Base-by-base conservation (phyloP, 2,797 vertebrate species). In the Phyllotis vaccarum region DNA sequence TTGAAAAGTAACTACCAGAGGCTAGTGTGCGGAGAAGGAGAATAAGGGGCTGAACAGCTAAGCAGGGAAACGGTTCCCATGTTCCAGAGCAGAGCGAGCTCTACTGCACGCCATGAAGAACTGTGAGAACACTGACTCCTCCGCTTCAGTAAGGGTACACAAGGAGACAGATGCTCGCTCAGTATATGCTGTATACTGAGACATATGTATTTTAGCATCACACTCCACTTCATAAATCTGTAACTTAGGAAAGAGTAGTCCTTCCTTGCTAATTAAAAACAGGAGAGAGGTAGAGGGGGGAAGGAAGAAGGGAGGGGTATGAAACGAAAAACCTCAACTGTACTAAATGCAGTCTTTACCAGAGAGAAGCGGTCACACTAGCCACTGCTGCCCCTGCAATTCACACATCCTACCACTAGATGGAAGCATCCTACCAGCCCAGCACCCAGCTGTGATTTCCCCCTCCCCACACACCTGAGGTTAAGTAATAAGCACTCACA, bases 351-450 rank as follows among this genome's bases (percentile, higher is more conserved):
- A 83, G 19, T 40, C 17, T 13, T 27, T 34, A 27, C 11, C 29
- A 54, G n/a, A 46, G 3, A n/a, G 22, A 21, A 27, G 31, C 31
- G 24, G 6, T 72, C 62, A 60, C 8, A 60, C 8, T 40, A 31
- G 6, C 6, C 6, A 46, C 46, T 9, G 31, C 90, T 95, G 70
- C 40, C 72, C 92, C 81, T 94, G 96, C 90, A 97, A 97, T 95
- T 91, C 58, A 64, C 37, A 56, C 0, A 0, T 31, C 13, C 22
- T 27, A 70, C 91, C 95, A 88, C 81, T 52, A 95, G 93, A 94
- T 91, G 94, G 95, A 40, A 85, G 68, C 16, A 43, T 17, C 12
- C 22, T 12, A 64, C 64, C 62, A 87, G 58, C 60, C 34, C 49
- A 68, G 22, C 4, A 19, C 43, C n/a, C 46, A 74, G 46, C 34